Evolutionary conservation across 2,113 vertebrate genomes (phyloP), one percentile per base, ranked within the genome.

Genomic region (Puntigrus tetrazona): DNA sequence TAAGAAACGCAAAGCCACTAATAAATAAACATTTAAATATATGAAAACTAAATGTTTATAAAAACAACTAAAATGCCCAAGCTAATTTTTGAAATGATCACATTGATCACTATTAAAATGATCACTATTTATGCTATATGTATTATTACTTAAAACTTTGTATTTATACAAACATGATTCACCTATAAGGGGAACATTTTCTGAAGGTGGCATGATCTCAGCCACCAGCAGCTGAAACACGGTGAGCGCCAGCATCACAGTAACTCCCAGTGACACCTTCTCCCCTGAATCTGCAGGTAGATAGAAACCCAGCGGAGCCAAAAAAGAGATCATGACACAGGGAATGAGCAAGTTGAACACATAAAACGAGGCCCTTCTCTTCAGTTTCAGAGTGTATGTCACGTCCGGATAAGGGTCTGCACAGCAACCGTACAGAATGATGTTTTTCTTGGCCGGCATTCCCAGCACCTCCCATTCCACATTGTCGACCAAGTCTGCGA

Each of bases 191-290:
- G 97, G 96, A 69, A 98, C 95, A 5, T 95, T 98, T 90, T 98
- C 97, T 0, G 97, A 95, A 0, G 97, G 97, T 0, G 97, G 97
- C 96, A 97, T 97, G 91, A 95, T 98, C 92, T 98, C 97, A 0
- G 97, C 96, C 79, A 98, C 96, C 84, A 98, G 87, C 88, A 98
- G 91, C 93, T 98, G 97, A 91, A 98, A 97, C 88, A 98, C 96
- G 0, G 96, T 98, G 84, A 98, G 96, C 0, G 97, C 96, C 91
- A 98, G 91, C 88, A 98, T 95, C 87, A 98, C 96, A 0, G 97
- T 97, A 87, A 98, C 96, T 0, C 97, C 97, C 78, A 98, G 91
- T 0, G 97, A 97, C 55, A 97, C 96, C 89, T 97, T 98, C 92
- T 98, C 96, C 3, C 97, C 97, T 0, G 96, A 98, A 91, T 96